Conservation (phyloP, 1,140 invertebrate genomes). For the Brachionus rubens region DNA sequence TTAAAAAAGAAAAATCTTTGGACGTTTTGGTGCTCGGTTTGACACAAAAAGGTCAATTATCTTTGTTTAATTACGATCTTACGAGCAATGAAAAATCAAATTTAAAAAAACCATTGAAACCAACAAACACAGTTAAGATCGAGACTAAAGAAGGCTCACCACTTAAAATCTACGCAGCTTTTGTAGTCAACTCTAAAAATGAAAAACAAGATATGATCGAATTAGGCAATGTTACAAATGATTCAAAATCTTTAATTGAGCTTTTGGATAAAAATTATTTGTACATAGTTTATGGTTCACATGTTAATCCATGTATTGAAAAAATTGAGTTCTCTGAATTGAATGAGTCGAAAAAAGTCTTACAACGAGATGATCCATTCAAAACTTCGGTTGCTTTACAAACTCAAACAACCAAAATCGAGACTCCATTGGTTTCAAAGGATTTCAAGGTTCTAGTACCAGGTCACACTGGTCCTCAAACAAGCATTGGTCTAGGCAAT, state of each 20-base stretch:
- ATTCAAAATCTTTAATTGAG: background rate
- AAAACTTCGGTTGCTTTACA: constrained; percentile 47
- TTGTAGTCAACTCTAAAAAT: constrained; percentile 19
- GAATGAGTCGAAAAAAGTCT: constrained; percentile 49
- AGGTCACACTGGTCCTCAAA: constrained; percentile 51
- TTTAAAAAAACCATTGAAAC: constrained; percentile 29
- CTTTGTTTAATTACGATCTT: background rate
- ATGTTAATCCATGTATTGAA: constrained; percentile 56
- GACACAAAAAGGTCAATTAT: constrained; percentile 7
- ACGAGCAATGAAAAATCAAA: background rate
- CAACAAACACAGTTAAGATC: background rate
- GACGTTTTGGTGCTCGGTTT: background rate
- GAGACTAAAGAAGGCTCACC: constrained; percentile 35
- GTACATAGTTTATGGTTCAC: constrained; percentile 53
- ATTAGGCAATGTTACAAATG: constrained; percentile 49
- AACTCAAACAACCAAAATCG: constrained; percentile 49
- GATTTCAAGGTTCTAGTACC: constrained; percentile 54
- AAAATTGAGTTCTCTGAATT: constrained; percentile 52
- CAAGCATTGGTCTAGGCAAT: constrained; percentile 50
- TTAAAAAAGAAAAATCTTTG: constrained; percentile 55
- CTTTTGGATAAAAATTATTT: constrained; percentile 37
- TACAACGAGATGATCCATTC: constrained; percentile 51
- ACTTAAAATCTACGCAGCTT: constrained; percentile 1
- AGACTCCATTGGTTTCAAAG: constrained; percentile 52
- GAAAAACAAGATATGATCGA: constrained; percentile 69